phyloP scores from a whole-genome alignment of 2,113 vertebrate genomes.

The Mionectes macconnelli region DNA sequence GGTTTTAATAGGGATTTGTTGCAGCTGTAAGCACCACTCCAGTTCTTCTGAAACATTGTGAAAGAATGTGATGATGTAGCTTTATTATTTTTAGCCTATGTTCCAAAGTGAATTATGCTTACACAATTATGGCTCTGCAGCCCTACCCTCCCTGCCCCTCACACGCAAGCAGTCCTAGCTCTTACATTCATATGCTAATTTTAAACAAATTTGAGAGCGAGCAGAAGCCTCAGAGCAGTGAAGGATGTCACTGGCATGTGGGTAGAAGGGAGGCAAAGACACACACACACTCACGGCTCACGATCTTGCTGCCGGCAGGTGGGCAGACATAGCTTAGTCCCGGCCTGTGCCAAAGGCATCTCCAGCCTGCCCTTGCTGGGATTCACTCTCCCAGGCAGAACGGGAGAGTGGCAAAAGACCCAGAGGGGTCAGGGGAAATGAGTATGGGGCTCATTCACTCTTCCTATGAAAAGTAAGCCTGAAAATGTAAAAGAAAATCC shows the following conservation, averaged over 20 bases:
- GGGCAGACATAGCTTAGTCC: background rate
- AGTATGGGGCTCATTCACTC: background rate
- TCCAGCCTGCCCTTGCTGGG: background rate
- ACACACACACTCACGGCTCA: rapidly evolving
- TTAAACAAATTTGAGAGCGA: background rate
- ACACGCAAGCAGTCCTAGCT: background rate
- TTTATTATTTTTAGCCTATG: slow-evolving; percentile 57
- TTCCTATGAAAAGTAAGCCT: background rate
- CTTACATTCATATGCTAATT: background rate
- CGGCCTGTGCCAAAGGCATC: rapidly evolving
- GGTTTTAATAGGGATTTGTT: background rate
- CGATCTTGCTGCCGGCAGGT: background rate
- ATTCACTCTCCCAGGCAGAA: background rate
- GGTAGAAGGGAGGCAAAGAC: background rate
- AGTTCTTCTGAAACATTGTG: slow-evolving; percentile 6
- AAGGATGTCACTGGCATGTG: background rate
- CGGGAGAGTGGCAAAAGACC: background rate
- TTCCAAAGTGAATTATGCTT: slow-evolving; percentile 46
- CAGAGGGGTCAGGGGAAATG: background rate
- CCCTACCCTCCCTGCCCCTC: background rate
- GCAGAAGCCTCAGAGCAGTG: background rate
- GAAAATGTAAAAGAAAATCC: background rate
- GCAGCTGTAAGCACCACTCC: background rate
- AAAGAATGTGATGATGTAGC: slow-evolving; percentile 63
- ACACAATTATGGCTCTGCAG: slow-evolving; percentile 3